Evolutionary conservation across 2,888 invertebrate species (phyloP).

Genomic region (Agrotis clavis): DNA sequence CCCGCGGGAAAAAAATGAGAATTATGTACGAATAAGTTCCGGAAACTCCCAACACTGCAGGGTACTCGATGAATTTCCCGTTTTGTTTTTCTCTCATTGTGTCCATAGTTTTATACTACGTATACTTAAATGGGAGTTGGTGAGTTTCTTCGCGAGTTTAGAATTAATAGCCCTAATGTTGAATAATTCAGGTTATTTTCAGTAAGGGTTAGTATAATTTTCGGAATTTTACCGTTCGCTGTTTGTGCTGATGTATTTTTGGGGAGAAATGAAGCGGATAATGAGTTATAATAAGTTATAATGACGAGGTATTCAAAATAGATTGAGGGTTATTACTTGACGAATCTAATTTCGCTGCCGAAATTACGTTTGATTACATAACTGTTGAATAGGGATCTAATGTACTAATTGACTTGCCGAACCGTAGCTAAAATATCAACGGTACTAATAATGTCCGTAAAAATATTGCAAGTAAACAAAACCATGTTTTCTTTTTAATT

Average conservation of each 20-base stretch:
- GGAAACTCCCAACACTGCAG: conserved; percentile 49
- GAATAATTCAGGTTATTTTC: conserved; percentile 53
- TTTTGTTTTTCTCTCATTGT: conserved; percentile 59
- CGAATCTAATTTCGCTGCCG: conserved; percentile 29
- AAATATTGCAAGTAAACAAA: conserved; percentile 34
- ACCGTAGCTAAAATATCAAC: background rate
- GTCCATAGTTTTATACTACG: conserved; percentile 36
- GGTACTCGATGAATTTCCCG: conserved; percentile 58
- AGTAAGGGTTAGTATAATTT: conserved; percentile 39
- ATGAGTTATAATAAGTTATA: conserved; percentile 35
- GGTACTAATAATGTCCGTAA: background rate
- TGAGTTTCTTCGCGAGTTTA: conserved; percentile 43
- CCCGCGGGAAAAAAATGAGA: conserved; percentile 63
- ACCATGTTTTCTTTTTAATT: conserved; percentile 58
- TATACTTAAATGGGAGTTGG: conserved; percentile 53
- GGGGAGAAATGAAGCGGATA: conserved; percentile 23
- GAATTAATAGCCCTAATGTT: conserved; percentile 48
- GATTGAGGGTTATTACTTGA: conserved; percentile 38
- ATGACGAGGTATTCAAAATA: conserved; percentile 37
- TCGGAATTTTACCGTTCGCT: conserved; percentile 25
- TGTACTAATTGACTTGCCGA: conserved; percentile 21
- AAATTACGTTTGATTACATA: conserved; percentile 32
- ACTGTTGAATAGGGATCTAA: conserved; percentile 16
- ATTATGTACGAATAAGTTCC: conserved; percentile 60
- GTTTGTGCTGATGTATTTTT: conserved; percentile 37